Evolutionary conservation across 92 coral and sea anemone species (phyloP).

Genomic region (Palythoa heliodiscus): DNA sequence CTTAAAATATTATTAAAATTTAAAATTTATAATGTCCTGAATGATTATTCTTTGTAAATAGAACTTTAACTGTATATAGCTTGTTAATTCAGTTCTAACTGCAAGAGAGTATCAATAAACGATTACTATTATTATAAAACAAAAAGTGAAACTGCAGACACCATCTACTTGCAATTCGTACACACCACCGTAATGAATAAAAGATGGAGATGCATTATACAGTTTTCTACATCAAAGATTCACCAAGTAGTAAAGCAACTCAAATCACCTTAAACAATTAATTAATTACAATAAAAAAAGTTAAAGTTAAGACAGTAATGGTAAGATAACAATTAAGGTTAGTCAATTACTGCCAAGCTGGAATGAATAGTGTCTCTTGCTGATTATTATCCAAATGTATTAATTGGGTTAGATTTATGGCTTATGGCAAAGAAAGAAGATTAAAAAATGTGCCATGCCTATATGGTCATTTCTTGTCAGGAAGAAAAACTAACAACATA

Average conservation of each 20-base stretch:
- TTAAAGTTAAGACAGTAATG: neutral
- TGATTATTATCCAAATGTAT: constrained; percentile 30
- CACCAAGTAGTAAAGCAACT: constrained; percentile 12
- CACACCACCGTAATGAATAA: neutral
- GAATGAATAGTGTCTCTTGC: constrained; percentile 58
- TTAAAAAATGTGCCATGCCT: constrained; percentile 1
- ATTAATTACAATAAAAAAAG: constrained; percentile 9
- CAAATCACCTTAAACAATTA: neutral
- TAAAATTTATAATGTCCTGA: no score
- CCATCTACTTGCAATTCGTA: no score
- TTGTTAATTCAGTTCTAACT: no score
- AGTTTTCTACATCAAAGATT: neutral
- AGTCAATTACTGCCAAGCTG: constrained; percentile 93
- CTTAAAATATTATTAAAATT: no score
- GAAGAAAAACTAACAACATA: neutral
- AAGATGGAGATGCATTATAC: neutral
- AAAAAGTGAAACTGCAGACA: no score
- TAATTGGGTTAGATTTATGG: constrained; percentile 26
- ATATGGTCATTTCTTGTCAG: constrained; percentile 7
- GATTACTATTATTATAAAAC: no score
- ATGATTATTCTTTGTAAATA: no score
- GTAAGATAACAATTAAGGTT: constrained; percentile 52
- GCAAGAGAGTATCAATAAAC: no score
- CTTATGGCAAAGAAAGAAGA: constrained; percentile 39
- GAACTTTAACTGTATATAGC: no score